phyloP scores from a whole-genome alignment of 2,113 vertebrate genomes.

The Acanthochromis polyacanthus region DNA sequence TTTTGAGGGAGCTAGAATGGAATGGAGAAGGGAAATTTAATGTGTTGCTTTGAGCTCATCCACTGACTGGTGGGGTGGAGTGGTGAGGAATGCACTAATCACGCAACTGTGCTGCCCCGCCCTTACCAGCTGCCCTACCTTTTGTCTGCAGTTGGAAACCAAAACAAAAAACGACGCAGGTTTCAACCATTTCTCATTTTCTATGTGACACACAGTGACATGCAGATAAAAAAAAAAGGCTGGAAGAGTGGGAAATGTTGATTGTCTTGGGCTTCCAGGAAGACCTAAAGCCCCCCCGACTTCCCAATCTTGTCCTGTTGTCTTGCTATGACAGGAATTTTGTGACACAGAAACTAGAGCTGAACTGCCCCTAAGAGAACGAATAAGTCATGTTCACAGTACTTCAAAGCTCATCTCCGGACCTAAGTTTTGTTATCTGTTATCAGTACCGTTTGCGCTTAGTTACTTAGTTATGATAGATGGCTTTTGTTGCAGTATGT shows the following conservation, averaged over 20 bases:
- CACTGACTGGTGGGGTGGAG: constrained; percentile 37
- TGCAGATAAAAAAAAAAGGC: not conserved
- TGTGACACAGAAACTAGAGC: constrained; percentile 46
- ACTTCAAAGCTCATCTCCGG: constrained; percentile 4
- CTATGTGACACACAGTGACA: not conserved
- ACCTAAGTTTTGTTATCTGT: not conserved
- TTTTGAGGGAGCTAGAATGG: constrained; percentile 17
- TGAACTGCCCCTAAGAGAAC: constrained; percentile 19
- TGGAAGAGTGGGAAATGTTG: constrained; percentile 1
- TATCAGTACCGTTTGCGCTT: not conserved
- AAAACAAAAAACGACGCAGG: constrained; percentile 13
- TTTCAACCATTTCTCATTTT: constrained; percentile 10
- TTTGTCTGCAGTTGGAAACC: constrained; percentile 62
- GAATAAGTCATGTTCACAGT: constrained; percentile 43
- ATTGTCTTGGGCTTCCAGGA: constrained; percentile 33
- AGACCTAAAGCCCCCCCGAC: not conserved
- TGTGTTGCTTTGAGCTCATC: constrained; percentile 31
- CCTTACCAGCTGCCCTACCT: constrained; percentile 39
- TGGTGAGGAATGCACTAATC: constrained; percentile 79
- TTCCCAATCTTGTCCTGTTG: constrained; percentile 17
- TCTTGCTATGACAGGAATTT: constrained; percentile 58
- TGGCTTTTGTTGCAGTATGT: not conserved
- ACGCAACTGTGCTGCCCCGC: constrained; percentile 55
- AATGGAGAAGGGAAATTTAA: constrained; percentile 28
- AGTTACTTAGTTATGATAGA: not conserved